Percentiles rank a stretch among this genome's conserved stretches.
Evolutionary conservation across 2,888 invertebrate genomes (phyloP).

Genomic region (Drosophila emarginata): DNA sequence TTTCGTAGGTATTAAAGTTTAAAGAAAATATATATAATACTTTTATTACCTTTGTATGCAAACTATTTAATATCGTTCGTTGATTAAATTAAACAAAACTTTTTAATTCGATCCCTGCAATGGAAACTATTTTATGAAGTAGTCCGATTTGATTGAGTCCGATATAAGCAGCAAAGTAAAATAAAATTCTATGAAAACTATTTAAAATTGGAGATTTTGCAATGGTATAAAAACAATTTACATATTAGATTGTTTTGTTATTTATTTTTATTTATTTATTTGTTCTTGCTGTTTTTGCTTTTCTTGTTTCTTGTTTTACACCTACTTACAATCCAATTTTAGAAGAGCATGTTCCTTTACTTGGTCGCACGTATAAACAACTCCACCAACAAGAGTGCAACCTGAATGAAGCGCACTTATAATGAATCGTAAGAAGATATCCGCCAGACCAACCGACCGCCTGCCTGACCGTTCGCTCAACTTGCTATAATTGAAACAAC

Average conservation of each 20-base stretch:
- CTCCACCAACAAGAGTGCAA: slow-evolving; percentile 20
- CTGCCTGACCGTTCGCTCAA: background rate
- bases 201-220: no score
- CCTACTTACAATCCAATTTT: slow-evolving; percentile 76
- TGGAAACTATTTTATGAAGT: no score
- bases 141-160: no score
- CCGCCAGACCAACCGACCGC: background rate
- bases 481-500: background rate
- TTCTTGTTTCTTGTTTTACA: slow-evolving; percentile 58
- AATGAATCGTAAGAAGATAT: slow-evolving; percentile 19
- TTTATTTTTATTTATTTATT: slow-evolving; percentile 21
- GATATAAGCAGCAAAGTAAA: no score
- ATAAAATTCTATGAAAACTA: no score
- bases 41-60: no score
- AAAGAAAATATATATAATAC: no score
- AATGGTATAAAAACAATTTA: background rate
- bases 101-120: no score
- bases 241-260: background rate
- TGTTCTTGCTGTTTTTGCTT: slow-evolving; percentile 9
- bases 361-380: slow-evolving; percentile 82
- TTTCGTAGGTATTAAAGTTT: no score
- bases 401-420: slow-evolving; percentile 13
- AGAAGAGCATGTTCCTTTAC: slow-evolving; percentile 84
- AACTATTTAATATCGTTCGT: no score
- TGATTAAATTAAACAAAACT: no score